These are phyloP conservation scores for Enoplosus armatus DNA, from an alignment of 2,797 vertebrate genomes.

Conservation along the genomic window DNA sequence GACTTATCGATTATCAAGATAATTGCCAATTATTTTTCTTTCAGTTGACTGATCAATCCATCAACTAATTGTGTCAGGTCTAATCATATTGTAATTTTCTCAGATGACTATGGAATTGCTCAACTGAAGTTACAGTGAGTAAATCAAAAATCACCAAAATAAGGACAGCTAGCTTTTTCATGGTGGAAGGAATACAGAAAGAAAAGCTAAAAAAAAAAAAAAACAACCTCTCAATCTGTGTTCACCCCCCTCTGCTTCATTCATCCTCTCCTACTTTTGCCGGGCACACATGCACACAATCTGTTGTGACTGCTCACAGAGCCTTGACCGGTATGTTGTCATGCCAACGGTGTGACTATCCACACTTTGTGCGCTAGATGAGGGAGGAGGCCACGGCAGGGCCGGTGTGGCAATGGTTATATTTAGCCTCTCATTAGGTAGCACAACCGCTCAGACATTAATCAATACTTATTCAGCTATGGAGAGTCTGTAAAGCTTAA, in stretches of 20 bases:
- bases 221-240: neutral
- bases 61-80: neutral
- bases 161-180: neutral
- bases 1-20: neutral
- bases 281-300: conserved; percentile 65
- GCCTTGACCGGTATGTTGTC: conserved; percentile 82
- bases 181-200: neutral
- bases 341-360: conserved; percentile 82
- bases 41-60: neutral
- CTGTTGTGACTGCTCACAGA: conserved; percentile 71
- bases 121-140: neutral
- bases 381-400: conserved; percentile 71
- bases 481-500: conserved; percentile 50
- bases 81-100: neutral
- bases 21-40: neutral
- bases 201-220: neutral
- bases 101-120: neutral
- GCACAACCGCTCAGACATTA: conserved; percentile 76
- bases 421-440: conserved; percentile 81
- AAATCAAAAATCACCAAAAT: neutral
- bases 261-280: conserved; percentile 53
- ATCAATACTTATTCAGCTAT: conserved; percentile 79
- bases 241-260: conserved; percentile 9
- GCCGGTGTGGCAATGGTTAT: conserved; percentile 68
- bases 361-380: conserved; percentile 77